Percentiles rank a stretch among this genome's conserved stretches.
phyloP scores from a whole-genome alignment of 2,113 vertebrate species.

The Aldabrachelys gigantea region DNA sequence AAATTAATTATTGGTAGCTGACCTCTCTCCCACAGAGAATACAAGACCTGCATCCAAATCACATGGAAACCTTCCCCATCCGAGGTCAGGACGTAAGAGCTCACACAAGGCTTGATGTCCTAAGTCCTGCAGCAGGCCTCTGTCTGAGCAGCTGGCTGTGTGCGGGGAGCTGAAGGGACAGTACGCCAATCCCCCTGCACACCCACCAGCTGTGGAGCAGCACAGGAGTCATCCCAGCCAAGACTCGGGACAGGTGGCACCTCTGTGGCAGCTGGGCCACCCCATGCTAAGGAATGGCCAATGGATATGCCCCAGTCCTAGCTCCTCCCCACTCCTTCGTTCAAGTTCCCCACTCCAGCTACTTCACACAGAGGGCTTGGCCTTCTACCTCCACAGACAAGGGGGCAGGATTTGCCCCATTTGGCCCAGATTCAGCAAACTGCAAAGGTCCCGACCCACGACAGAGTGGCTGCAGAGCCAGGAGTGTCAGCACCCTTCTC shows the following conservation, averaged over 20 bases:
- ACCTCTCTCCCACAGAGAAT: rapidly evolving
- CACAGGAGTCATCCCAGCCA: background rate
- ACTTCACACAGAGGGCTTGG: rapidly evolving
- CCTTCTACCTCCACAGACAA: background rate
- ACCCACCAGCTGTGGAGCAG: background rate
- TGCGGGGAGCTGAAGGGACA: background rate
- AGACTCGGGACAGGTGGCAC: background rate
- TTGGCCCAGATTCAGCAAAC: background rate
- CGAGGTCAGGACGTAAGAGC: background rate
- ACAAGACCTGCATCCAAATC: background rate
- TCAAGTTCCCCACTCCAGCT: background rate
- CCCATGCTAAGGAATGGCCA: background rate
- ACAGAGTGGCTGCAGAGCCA: rapidly evolving
- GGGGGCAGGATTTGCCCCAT: background rate
- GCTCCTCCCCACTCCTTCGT: background rate
- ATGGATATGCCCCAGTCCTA: background rate
- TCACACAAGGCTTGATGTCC: too few relatives aligned
- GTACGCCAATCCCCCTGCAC: background rate
- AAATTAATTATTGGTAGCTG: slow-evolving; percentile 3
- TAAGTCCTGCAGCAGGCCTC: background rate
- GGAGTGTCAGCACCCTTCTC: background rate
- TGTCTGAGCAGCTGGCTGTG: background rate
- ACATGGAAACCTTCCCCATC: background rate
- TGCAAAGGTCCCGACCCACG: background rate
- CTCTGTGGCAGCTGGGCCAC: background rate